phyloP scores from a whole-genome alignment of 2,797 vertebrate species.

The Scomberomorus guttatus region DNA sequence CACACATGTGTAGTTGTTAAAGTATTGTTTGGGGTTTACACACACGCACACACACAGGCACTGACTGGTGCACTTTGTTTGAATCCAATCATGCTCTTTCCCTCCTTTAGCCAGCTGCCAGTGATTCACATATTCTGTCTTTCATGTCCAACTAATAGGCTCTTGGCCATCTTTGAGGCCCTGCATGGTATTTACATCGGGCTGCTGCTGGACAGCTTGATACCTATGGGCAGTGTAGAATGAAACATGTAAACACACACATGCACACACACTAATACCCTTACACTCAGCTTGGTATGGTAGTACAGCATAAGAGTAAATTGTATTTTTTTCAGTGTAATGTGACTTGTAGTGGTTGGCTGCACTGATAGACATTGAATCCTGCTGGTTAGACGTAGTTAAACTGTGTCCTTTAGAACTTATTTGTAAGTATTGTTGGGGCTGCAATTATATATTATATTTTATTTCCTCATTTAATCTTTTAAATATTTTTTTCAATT shows the following conservation, averaged over 20 bases:
- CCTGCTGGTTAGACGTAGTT: background rate
- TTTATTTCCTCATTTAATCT: background rate
- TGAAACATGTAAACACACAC: conserved; percentile 38
- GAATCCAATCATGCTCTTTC: conserved; percentile 45
- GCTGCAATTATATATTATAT: background rate
- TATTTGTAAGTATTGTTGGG: background rate
- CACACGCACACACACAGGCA: conserved; percentile 25
- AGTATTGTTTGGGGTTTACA: conserved; percentile 40
- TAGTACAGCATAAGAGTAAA: conserved; percentile 28
- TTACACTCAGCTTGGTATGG: conserved; percentile 27
- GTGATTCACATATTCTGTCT: conserved; percentile 62
- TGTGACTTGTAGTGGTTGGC: conserved; percentile 42
- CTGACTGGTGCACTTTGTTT: conserved; percentile 18
- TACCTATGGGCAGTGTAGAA: conserved; percentile 59
- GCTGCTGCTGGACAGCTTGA: conserved; percentile 60
- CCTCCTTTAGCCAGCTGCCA: conserved; percentile 42
- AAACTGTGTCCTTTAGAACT: conserved; percentile 5
- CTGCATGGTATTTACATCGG: conserved; percentile 70
- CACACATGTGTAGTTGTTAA: conserved; percentile 39
- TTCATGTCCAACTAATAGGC: conserved; percentile 69
- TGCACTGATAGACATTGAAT: conserved; percentile 18
- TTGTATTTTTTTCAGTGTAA: conserved; percentile 43
- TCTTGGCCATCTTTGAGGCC: conserved; percentile 56
- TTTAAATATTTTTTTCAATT: background rate
- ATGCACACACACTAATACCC: conserved; percentile 17